Evolutionary conservation across 1,140 invertebrate species (phyloP), one percentile per base, ranked within the genome.

Genomic region (Hycleus cichorii): DNA sequence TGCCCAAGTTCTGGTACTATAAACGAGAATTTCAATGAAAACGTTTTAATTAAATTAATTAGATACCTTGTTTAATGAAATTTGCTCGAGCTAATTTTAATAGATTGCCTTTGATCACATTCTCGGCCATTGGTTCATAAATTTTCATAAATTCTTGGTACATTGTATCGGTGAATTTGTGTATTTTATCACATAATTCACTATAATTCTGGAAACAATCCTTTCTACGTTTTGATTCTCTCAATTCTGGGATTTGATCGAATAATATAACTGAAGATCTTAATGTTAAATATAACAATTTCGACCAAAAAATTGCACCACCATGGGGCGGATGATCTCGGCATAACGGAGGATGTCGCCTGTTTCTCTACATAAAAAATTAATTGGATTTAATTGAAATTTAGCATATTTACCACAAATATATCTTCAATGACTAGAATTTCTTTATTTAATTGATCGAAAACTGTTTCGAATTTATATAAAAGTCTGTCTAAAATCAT

Each of bases 381-480:
- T 10, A 24, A 24, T 32, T 32, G 32, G 2, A 32, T 1, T 50
- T 12, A n/a, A 50, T 7, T 12, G 6, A 2, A 39, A 39, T 39
- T 1, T 39, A 1, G 6, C 6, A 7, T 6, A 39, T 75, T 74
- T 74, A 84, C 83, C 57, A 81, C 77, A 68, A 88, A 91, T 49
- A 81, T 79, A 39, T 80, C 72, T 63, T 87, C 83, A 1, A 90
- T 78, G 1, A 73, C 75, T 52, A 80, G 76, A 24, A 94, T 84
- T 78, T 95, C 93, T 60, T 88, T 85, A 51, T 82, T 84, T 70
- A 92, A 95, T 65, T 92, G 89, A 26, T 86, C 77, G 72, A 94
- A 80, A n/a, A 94, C 83, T 9, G 89, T 81, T 53, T 92, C 87
- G 71, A 92, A 93, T 68, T 94, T 95, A 12, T 81, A 84, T 59